A percentile compares a stretch with the other conserved stretches of the same genome.
These are phyloP conservation scores for Numenius arquata DNA, from an alignment of 2,113 vertebrate species.

Conservation along the genomic window DNA sequence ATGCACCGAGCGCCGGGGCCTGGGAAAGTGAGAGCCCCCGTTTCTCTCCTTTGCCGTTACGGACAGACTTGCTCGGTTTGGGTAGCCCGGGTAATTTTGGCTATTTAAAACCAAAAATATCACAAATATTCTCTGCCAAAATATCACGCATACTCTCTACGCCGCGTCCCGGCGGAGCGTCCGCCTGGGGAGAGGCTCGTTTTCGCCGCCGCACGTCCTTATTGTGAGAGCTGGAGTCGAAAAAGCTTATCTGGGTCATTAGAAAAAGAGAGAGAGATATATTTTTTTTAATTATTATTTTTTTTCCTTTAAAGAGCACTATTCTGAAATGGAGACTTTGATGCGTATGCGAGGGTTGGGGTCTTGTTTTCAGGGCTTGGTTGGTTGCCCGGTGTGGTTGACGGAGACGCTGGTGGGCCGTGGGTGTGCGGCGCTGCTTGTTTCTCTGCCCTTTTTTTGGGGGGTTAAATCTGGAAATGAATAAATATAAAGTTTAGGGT, in stretches of 20 bases:
- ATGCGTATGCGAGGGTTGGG: rapidly evolving
- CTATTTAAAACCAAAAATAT: background rate
- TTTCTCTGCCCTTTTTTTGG: background rate
- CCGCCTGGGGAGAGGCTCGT: background rate
- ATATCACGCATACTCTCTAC: background rate
- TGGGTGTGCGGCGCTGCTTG: background rate
- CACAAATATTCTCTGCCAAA: too few relatives aligned
- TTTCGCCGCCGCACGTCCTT: background rate
- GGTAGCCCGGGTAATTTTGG: background rate
- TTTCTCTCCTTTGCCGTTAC: rapidly evolving
- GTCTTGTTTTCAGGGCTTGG: background rate
- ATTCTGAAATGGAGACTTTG: background rate
- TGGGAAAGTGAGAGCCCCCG: background rate
- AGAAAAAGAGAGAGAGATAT: background rate
- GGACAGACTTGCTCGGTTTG: background rate
- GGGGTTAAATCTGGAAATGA: background rate
- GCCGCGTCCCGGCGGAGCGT: background rate
- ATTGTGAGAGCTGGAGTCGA: background rate
- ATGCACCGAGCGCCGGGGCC: background rate
- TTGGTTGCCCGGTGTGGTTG: rapidly evolving
- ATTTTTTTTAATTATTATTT: background rate
- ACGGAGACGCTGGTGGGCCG: background rate
- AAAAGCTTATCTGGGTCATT: background rate
- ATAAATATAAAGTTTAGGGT: background rate
- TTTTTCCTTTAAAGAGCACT: background rate